phyloP scores from a whole-genome alignment of 1,140 invertebrate species.

The Homalodisca vitripennis region DNA sequence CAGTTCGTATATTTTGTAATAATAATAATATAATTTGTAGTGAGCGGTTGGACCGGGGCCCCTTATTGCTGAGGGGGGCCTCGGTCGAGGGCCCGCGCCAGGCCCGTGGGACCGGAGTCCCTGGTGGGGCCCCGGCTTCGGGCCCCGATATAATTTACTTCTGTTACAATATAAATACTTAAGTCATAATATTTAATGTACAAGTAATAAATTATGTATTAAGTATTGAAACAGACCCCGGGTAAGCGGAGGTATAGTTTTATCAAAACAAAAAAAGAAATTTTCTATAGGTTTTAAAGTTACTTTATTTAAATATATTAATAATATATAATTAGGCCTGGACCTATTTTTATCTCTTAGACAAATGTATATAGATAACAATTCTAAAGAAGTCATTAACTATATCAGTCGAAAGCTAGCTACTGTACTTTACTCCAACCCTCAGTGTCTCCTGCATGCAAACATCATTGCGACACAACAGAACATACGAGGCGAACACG shows the following conservation, averaged over 20 bases:
- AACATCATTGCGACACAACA: not conserved
- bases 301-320: constrained; percentile 39
- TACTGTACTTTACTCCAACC: constrained; percentile 31
- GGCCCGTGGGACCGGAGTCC: too few relatives aligned
- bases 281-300: constrained; percentile 13
- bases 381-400: constrained; percentile 40
- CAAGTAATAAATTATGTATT: constrained; percentile 26
- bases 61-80: constrained; percentile 13
- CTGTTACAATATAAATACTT: constrained; percentile 16
- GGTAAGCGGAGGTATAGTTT: not conserved
- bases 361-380: constrained; percentile 38
- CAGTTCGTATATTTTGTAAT: constrained; percentile 26
- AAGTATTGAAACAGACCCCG: constrained; percentile 18
- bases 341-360: constrained; percentile 39
- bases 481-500: not conserved
- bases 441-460: not conserved
- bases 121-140: not conserved
- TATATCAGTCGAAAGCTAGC: constrained; percentile 43
- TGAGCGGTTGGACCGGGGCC: constrained; percentile 4
- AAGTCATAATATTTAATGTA: constrained; percentile 25
- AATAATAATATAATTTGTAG: constrained; percentile 24
- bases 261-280: not conserved
- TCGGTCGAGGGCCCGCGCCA: not conserved
- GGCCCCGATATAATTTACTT: not conserved
- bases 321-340: constrained; percentile 43